These are phyloP conservation scores for Caenorhabditis afra DNA, from an alignment of 2,888 invertebrate genomes.

Conservation along the genomic window DNA sequence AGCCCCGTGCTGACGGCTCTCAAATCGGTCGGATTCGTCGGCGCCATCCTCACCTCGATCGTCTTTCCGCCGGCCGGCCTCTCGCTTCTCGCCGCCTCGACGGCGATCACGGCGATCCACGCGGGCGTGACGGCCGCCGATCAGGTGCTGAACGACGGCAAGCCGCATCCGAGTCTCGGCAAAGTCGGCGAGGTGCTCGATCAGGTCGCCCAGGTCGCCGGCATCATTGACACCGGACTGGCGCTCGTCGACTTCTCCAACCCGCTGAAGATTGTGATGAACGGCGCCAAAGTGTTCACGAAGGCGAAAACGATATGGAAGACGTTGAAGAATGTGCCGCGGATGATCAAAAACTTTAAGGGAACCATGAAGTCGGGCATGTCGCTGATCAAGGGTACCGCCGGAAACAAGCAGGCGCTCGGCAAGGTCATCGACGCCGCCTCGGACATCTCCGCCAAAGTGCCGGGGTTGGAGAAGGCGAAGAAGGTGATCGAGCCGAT, in stretches of 20 bases:
- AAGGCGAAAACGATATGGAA: not conserved
- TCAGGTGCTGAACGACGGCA: not conserved
- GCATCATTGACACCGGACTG: not conserved
- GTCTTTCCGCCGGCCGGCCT: not conserved
- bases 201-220: not conserved
- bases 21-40: not conserved
- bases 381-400: not conserved
- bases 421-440: not conserved
- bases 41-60: not conserved
- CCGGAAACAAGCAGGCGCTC: not conserved
- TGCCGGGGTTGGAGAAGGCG: not conserved
- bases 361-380: not conserved
- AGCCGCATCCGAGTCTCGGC: conserved; percentile 1
- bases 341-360: not conserved
- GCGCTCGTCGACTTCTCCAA: not conserved
- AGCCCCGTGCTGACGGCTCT: not conserved
- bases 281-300: not conserved
- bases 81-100: not conserved
- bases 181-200: conserved; percentile 1
- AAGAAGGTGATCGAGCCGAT: not conserved
- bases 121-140: not conserved
- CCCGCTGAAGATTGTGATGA: not conserved
- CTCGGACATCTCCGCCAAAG: not conserved
- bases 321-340: not conserved
- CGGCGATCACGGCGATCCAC: not conserved